Percentiles rank a stretch among this genome's conserved stretches.
These are phyloP conservation scores for Euthynnus affinis DNA, from an alignment of 2,797 vertebrate species.

Conservation along the genomic window DNA sequence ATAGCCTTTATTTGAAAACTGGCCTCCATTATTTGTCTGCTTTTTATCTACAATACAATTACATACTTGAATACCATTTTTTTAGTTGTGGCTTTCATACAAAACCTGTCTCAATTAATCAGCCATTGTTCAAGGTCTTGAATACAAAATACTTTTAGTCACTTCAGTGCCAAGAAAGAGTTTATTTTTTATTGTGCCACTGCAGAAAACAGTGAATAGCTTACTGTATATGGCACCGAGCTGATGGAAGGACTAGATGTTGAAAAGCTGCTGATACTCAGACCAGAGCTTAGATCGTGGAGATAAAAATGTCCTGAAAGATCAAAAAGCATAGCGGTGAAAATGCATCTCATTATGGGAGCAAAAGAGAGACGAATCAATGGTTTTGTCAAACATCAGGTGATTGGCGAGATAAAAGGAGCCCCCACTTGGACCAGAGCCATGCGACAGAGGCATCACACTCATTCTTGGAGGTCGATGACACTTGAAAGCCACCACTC, in stretches of 20 bases:
- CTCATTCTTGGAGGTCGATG: conserved; percentile 58
- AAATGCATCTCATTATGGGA: conserved; percentile 67
- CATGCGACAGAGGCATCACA: conserved; percentile 38
- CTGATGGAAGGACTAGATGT: conserved; percentile 30
- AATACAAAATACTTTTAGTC: conserved; percentile 29
- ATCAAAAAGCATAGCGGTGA: conserved; percentile 65
- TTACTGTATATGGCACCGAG: conserved; percentile 8
- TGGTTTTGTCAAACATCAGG: conserved; percentile 65
- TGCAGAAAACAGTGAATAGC: conserved; percentile 31
- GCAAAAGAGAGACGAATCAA: conserved; percentile 66
- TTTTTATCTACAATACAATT: conserved; percentile 49
- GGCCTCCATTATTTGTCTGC: conserved; percentile 30
- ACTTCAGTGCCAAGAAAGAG: conserved; percentile 27
- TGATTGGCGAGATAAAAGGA: conserved; percentile 73
- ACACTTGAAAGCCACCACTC: conserved; percentile 66
- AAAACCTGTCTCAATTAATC: conserved; percentile 34
- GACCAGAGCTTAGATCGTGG: conserved; percentile 51
- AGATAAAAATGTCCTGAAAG: conserved; percentile 61
- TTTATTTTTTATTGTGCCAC: conserved; percentile 35
- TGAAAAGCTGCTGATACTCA: conserved; percentile 48
- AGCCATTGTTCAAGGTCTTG: conserved; percentile 22
- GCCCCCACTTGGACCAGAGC: conserved; percentile 43
- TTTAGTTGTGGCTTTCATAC: conserved; percentile 24
- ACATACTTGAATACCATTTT: conserved; percentile 42
- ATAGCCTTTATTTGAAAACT: conserved; percentile 40